Percentiles rank a stretch among this genome's conserved stretches.
Evolutionary conservation across 2,113 vertebrate species (phyloP).

Genomic region (Burhinus bistriatus): DNA sequence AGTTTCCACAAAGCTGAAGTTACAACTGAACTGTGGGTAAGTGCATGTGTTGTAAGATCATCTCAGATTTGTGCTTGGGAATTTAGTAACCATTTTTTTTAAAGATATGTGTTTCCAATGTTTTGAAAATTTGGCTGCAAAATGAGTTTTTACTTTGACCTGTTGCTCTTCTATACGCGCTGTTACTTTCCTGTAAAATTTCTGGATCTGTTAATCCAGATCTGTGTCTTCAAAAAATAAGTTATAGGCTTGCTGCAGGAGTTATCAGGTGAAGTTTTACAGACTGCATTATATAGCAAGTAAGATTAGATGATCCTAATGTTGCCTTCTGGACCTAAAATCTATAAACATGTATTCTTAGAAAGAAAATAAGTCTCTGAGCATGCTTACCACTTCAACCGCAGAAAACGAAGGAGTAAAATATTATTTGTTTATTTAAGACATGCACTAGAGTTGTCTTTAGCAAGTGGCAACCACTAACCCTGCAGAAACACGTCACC

Average conservation of each 20-base stretch:
- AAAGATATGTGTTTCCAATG: accelerated
- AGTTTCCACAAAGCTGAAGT: not conserved
- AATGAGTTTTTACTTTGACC: not conserved
- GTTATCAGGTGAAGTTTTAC: not conserved
- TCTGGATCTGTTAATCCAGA: not conserved
- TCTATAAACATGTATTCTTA: not conserved
- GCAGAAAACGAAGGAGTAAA: not conserved
- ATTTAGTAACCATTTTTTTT: not conserved
- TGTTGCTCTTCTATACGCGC: not conserved
- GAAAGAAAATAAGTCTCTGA: not conserved
- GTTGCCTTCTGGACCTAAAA: not conserved
- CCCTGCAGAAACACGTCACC: not conserved
- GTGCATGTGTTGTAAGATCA: not conserved
- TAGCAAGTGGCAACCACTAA: not conserved
- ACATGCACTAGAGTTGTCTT: not conserved
- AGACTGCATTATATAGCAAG: not conserved
- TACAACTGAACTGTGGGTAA: not conserved
- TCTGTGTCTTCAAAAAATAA: not conserved
- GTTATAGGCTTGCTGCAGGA: not conserved
- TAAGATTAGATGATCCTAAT: not conserved
- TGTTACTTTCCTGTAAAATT: not conserved
- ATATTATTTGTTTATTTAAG: not conserved
- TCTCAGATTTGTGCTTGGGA: not conserved
- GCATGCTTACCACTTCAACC: not conserved
- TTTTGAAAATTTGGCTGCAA: not conserved